A percentile compares a stretch with the other conserved stretches of the same genome.
Conservation (phyloP, 64 coral and sea anemone genomes). For the Exaiptasia diaphana region DNA sequence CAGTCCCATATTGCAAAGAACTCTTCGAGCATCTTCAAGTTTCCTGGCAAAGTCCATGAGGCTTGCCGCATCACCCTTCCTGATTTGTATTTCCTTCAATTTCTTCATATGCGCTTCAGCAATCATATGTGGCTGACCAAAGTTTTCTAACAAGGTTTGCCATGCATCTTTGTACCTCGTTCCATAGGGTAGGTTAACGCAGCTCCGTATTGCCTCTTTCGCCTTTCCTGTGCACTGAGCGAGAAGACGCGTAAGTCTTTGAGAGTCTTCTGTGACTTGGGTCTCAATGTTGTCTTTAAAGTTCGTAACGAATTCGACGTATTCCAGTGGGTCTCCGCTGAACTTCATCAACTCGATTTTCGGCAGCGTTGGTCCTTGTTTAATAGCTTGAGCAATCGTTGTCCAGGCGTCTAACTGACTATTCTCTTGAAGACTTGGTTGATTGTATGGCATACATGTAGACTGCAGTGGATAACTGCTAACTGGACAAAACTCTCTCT, state of each 20-base stretch:
- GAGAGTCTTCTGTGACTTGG: constrained; percentile 49
- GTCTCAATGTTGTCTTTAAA: constrained; percentile 55
- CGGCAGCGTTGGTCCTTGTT: constrained; percentile 61
- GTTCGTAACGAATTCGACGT: constrained; percentile 28
- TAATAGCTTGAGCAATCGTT: constrained; percentile 50
- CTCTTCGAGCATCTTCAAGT: constrained; percentile 57
- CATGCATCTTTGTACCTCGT: constrained; percentile 46
- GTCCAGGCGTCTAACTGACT: constrained; percentile 34
- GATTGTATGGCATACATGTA: neutral
- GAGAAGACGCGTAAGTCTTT: constrained; percentile 35
- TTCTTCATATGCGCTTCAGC: constrained; percentile 63
- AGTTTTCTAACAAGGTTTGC: constrained; percentile 29
- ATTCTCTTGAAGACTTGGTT: neutral
- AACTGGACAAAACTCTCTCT: neutral
- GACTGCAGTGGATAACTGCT: neutral
- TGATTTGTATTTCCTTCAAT: constrained; percentile 49
- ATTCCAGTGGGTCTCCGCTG: constrained; percentile 41
- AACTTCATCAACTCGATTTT: constrained; percentile 56
- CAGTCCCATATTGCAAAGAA: constrained; percentile 32
- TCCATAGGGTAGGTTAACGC: constrained; percentile 33
- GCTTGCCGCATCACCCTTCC: constrained; percentile 21
- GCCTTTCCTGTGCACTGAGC: constrained; percentile 56
- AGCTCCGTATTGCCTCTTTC: constrained; percentile 55
- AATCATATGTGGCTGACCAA: constrained; percentile 66
- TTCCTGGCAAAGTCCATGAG: constrained; percentile 70